Conservation (phyloP, 1,140 invertebrate species). For the Caerostris darwini region DNA sequence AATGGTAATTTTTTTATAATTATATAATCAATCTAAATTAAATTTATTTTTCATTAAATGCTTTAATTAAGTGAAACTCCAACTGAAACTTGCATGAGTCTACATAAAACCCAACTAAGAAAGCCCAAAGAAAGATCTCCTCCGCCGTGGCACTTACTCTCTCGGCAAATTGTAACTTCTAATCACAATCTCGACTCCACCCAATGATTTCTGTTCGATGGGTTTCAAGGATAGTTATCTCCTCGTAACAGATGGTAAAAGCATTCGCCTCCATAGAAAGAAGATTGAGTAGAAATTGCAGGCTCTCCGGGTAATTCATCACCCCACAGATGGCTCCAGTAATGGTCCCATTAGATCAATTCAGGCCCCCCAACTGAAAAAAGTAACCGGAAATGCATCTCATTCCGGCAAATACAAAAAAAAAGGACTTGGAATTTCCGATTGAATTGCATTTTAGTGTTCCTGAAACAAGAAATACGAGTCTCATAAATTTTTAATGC, state of each 20-base stretch:
- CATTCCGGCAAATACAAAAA: neutral
- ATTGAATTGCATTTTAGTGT: slow-evolving; percentile 15
- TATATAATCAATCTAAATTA: no score
- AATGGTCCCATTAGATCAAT: slow-evolving; percentile 60
- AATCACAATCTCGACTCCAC: slow-evolving; percentile 52
- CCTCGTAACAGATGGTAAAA: slow-evolving; percentile 61
- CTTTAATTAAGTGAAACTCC: no score
- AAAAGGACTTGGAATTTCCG: neutral
- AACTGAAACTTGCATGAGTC: no score
- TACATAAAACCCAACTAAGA: neutral
- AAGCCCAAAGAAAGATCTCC: neutral
- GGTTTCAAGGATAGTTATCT: slow-evolving; percentile 30
- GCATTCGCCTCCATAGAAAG: slow-evolving; percentile 48
- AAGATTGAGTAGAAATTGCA: slow-evolving; percentile 67
- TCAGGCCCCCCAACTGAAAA: neutral
- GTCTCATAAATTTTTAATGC: slow-evolving; percentile 22
- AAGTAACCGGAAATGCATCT: slow-evolving; percentile 36
- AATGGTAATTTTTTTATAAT: no score
- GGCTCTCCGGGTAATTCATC: slow-evolving; percentile 39
- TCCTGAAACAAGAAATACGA: neutral
- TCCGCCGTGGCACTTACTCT: no score
- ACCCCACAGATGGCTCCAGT: slow-evolving; percentile 46
- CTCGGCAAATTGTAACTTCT: slow-evolving; percentile 33
- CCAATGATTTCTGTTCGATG: slow-evolving; percentile 57
- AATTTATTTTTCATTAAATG: no score